phyloP scores from a whole-genome alignment of 2,797 vertebrate species.

The Alosa sapidissima region DNA sequence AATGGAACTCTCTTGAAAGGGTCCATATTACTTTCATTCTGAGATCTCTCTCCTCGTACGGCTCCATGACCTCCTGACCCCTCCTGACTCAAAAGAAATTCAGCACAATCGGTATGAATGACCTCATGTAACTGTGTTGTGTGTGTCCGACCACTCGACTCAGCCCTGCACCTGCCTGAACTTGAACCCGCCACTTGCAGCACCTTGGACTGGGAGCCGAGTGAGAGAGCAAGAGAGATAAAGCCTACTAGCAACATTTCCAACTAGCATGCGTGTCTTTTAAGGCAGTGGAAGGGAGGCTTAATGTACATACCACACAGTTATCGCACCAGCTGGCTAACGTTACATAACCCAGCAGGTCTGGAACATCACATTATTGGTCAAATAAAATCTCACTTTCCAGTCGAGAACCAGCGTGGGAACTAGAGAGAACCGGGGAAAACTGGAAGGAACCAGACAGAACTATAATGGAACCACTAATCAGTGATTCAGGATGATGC shows the following conservation, averaged over 20 bases:
- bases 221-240: too few relatives aligned
- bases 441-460: background rate
- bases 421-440: background rate
- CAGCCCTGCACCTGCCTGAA: too few relatives aligned
- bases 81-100: background rate
- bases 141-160: too few relatives aligned
- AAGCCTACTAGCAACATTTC: too few relatives aligned
- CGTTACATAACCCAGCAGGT: background rate
- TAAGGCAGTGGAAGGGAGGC: too few relatives aligned
- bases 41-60: background rate
- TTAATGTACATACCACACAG: too few relatives aligned
- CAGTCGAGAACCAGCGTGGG: background rate
- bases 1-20: too few relatives aligned
- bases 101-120: background rate
- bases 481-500: background rate
- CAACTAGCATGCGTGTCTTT: too few relatives aligned
- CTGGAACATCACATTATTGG: background rate
- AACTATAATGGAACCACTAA: background rate
- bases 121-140: background rate
- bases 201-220: too few relatives aligned
- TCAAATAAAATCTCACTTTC: background rate
- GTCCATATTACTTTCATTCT: too few relatives aligned
- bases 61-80: background rate
- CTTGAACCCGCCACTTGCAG: too few relatives aligned
- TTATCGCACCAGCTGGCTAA: too few relatives aligned